Evolutionary conservation across 2,113 vertebrate species (phyloP).

Genomic region (Formicarius rufipectus): DNA sequence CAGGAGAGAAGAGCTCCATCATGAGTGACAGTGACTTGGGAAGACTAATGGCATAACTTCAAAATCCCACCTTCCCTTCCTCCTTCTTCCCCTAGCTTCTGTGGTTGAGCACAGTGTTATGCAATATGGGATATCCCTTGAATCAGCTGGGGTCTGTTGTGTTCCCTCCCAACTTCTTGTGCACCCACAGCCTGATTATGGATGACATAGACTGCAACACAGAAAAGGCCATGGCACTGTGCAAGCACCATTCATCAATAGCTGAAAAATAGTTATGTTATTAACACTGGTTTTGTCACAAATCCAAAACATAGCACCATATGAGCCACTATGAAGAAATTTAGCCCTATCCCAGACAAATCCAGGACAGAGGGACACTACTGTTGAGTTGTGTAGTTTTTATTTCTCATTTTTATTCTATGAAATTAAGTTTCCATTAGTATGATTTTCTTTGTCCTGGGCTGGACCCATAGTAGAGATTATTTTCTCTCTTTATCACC

Average conservation of each 20-base stretch:
- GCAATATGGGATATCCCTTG: neutral
- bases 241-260: neutral
- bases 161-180: neutral
- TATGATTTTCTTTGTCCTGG: neutral
- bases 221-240: neutral
- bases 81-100: neutral
- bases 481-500: neutral
- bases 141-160: neutral
- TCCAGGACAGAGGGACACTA: fast-evolving
- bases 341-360: neutral
- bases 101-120: too few relatives aligned
- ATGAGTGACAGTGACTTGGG: fast-evolving
- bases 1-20: neutral
- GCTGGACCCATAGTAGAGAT: neutral
- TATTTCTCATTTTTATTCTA: neutral
- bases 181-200: fast-evolving
- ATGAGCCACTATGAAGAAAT: neutral
- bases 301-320: neutral
- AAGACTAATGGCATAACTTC: fast-evolving
- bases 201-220: neutral
- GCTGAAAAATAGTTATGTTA: neutral
- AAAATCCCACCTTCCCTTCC: neutral
- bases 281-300: neutral
- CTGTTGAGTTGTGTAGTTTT: neutral
- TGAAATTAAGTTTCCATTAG: neutral